Evolutionary conservation across 2,888 invertebrate genomes (phyloP), one percentile per base, ranked within the genome.

Genomic region (Octonoba sinensis): DNA sequence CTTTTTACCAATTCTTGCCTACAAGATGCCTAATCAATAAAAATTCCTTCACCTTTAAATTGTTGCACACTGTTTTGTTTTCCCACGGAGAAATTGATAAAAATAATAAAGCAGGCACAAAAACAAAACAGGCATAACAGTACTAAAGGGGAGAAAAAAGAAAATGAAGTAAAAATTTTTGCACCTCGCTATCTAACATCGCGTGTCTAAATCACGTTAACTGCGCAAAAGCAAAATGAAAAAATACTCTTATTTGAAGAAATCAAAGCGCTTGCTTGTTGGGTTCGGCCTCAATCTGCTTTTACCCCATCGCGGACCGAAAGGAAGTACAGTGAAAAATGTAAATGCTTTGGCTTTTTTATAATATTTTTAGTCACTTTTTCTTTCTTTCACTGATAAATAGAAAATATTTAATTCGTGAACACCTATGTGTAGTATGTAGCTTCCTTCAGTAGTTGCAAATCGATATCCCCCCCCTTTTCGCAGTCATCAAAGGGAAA

Each of bases 371-470:
- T 71, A 78, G 77, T 71, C 71, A 72, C 60, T 70, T 76, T 62
- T 49, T 27, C 51, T 36, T 51, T 57, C 27, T 57, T 57, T 18
- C 44, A 15, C 36, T 79, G 79, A 81, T 81, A 81, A 81, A 81
- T 81, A 81, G 79, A 73, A 81, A 81, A 81, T 81, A 81, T 81
- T 81, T 81, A 81, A 81, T 81, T 81, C 72, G 36, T 60, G 69
- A 59, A 73, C 79, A 73, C 73, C 73, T 73, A 62, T 81, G 73
- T 67, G 47, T 47, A 59, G 70, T 18, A 57, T 57, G 46, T 57
- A 16, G 62, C 54, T 22, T 66, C 36, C 59, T 65, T 57, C 49
- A 22, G 56, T 46, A 62, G 49, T 47, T 22, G 49, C 60, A 69
- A 67, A 66, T 79, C 72, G 73, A 73, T 81, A 81, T 62, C 69